Evolutionary conservation across 2,113 vertebrate genomes (phyloP), one percentile per base, ranked within the genome.

Genomic region (Acinonyx jubatus): DNA sequence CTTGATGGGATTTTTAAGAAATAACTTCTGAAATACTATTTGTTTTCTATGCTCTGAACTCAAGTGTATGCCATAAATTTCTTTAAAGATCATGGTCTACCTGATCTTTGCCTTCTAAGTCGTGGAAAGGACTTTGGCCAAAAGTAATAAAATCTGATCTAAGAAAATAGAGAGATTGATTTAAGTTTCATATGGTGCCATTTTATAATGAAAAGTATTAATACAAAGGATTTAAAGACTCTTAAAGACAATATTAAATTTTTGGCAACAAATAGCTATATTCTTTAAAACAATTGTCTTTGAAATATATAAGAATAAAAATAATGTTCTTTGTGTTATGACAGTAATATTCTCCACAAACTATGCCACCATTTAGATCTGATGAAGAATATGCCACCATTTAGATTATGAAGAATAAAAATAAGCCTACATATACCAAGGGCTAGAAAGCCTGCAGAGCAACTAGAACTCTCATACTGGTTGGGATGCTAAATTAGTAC

Each of bases 141-240:
- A 96, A 94, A 82, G 41, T 97, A 96, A 97, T 97, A 97, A 94
- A 92, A 96, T 96, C 38, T 82, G 65, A 96, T 96, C 57, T 95
- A 81, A 96, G 92, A 96, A 98, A 97, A 94, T n/a, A 92, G 71
- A 91, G 48, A 92, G 92, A 87, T 63, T 96, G 79, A 97, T 86
- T 95, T 89, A 91, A 74, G 21, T 81, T 95, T 95, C 71, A 63
- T n/a, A 45, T 66, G 23, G 69, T 94, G 31, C 50, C 52, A 69
- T 91, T 93, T 94, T 88, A 55, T 94, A 89, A 85, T 83, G 78
- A 93, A 76, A 92, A 82, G 19, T 74, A 95, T 91, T 91, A 96
- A 86, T 94, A 92, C 29, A 81, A 95, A 86, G 8, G 23, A 89
- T 76, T 68, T 25, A 96, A 91, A 92, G 38, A 79, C 25, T 89